Evolutionary conservation across 2,888 invertebrate genomes (phyloP), one percentile per base, ranked within the genome.

Genomic region (Bellardia pandia): DNA sequence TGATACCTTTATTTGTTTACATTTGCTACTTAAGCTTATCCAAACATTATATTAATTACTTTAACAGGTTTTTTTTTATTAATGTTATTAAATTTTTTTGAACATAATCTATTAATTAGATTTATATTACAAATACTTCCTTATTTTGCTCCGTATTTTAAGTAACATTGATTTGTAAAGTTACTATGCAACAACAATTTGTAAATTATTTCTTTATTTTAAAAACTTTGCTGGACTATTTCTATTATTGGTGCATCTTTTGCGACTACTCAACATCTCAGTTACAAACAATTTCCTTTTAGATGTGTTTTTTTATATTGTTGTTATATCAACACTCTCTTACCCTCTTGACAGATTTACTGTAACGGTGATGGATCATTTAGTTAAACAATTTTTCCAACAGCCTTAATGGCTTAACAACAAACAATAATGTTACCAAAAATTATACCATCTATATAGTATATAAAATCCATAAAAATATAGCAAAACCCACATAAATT

Each of bases 291-390:
- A 60, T 64, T 60, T 79, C 37, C 68, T 66, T 71, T 64, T 37
- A 30, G 7, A 64, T 56, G 40, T 72, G n/a, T 53, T 64, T 80
- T 45, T 53, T 11, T 33, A 2, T 48, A 23, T 14, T 82, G 23
- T 77, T 74, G 53, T 62, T 89, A 89, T 89, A 72, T 81, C 81
- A 56, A 74, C 81, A 81, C 66, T 81, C 66, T 71, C 37, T 66
- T 66, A n/a, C 45, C 8, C 89, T 88, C 86, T 37, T 91, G 92
- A 91, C 91, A 91, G 90, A 92, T 91, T 91, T 90, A 91, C 91
- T 91, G 92, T 91, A 90, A 91, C 92, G 89, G 91, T 92, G 92
- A 92, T 91, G 92, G 92, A 92, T 92, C 92, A 91, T 92, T 92
- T 91, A 91, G 91, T 91, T 90, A 91, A 92, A 91, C 90, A 91